phyloP scores from a whole-genome alignment of 2,888 invertebrate species.

The Melanostoma mellinum region DNA sequence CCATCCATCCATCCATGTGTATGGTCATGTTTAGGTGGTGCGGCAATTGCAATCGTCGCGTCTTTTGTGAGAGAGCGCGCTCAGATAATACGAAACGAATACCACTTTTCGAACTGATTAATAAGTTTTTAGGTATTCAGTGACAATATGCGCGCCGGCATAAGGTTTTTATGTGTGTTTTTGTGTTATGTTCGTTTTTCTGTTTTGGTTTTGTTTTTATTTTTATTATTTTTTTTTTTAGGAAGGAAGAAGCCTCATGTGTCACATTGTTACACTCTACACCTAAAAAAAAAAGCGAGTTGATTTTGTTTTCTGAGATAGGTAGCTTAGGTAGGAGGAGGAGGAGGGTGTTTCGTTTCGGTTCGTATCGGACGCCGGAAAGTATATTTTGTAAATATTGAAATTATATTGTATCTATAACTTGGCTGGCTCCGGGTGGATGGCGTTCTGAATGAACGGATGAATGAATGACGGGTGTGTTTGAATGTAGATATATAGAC shows the following conservation, averaged over 20 bases:
- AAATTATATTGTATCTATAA: conserved; percentile 61
- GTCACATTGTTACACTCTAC: conserved; percentile 32
- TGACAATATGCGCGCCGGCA: conserved; percentile 67
- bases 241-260: conserved; percentile 36
- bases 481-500: conserved; percentile 9
- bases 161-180: conserved; percentile 59
- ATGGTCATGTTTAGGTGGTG: conserved; percentile 4
- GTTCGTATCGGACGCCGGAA: conserved; percentile 3
- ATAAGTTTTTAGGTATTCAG: conserved; percentile 71
- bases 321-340: too few species aligned
- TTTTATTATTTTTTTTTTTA: background rate
- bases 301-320: conserved; percentile 44
- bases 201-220: background rate
- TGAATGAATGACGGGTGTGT: conserved; percentile 53
- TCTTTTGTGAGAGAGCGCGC: conserved; percentile 31
- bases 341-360: too few species aligned
- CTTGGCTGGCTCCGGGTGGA: conserved; percentile 8
- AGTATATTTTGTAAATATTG: conserved; percentile 65
- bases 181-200: conserved; percentile 24
- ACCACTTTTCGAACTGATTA: conserved; percentile 68
- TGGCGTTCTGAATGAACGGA: conserved; percentile 56
- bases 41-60: conserved; percentile 25
- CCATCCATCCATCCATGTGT: background rate
- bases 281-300: conserved; percentile 44
- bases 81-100: conserved; percentile 44